A percentile compares a stretch with the other conserved stretches of the same genome.
Evolutionary conservation across 2,797 vertebrate genomes (phyloP).

Genomic region (Eremophila alpestris): DNA sequence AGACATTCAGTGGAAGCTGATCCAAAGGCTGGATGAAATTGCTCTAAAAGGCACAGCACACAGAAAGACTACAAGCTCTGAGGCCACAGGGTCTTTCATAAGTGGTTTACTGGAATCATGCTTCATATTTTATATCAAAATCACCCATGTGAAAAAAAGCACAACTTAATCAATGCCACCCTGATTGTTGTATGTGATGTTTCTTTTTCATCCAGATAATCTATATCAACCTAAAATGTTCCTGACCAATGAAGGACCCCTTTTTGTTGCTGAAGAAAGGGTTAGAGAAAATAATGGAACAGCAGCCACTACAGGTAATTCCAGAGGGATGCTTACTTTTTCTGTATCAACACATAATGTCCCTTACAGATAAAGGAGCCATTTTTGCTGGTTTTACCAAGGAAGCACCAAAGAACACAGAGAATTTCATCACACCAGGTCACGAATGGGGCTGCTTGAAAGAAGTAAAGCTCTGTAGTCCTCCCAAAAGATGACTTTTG

Average conservation of each 20-base stretch:
- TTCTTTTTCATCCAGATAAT: background rate
- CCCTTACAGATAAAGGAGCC: background rate
- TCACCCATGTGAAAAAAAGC: background rate
- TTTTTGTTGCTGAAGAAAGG: background rate
- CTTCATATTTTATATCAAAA: background rate
- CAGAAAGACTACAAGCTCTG: background rate
- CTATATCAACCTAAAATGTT: background rate
- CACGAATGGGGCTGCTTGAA: accelerated
- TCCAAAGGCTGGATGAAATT: background rate
- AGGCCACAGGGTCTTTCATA: background rate
- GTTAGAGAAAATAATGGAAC: background rate
- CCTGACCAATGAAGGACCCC: background rate
- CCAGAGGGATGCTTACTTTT: background rate
- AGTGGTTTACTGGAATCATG: background rate
- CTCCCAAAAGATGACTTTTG: background rate
- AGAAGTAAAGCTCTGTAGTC: background rate
- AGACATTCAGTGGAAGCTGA: background rate
- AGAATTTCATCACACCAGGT: background rate
- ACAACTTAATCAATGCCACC: background rate
- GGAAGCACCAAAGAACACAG: background rate
- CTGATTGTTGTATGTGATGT: background rate
- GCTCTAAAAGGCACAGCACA: background rate
- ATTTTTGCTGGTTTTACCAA: background rate
- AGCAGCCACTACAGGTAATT: background rate
- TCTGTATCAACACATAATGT: background rate